phyloP scores from a whole-genome alignment of 2,888 invertebrate species.

The Eurois occulta region DNA sequence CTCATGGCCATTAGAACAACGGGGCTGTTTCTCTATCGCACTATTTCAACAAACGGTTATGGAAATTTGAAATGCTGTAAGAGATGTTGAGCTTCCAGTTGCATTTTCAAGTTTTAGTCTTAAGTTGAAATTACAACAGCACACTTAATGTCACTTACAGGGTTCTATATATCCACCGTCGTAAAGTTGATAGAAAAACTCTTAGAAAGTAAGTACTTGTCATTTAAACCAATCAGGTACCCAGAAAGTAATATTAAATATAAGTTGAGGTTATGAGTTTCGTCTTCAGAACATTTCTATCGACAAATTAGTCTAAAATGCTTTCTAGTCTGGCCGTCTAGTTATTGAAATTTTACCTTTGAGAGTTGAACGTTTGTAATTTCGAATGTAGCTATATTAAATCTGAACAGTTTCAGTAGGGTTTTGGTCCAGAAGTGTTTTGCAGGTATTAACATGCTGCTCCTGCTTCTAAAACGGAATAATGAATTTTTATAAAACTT shows the following conservation, averaged over 20 bases:
- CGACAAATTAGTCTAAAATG: conserved; percentile 45
- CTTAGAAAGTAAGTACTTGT: background rate
- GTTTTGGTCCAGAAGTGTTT: conserved; percentile 28
- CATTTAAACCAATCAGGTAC: conserved; percentile 14
- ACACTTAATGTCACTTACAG: too few relatives aligned
- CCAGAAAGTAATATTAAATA: conserved; percentile 31
- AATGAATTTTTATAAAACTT: background rate
- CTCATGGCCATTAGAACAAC: background rate
- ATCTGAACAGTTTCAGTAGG: conserved; percentile 20
- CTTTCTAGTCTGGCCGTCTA: conserved; percentile 29
- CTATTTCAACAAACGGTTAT: too few relatives aligned
- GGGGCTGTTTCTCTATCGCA: conserved; percentile 8
- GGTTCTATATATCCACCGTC: too few relatives aligned
- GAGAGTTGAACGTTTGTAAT: conserved; percentile 22
- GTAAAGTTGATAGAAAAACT: conserved; percentile 33
- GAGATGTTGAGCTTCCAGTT: too few relatives aligned
- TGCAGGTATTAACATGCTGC: conserved; percentile 26
- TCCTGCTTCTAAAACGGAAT: conserved; percentile 20
- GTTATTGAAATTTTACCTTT: conserved; percentile 51
- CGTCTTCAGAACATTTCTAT: conserved; percentile 33
- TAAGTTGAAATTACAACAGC: too few relatives aligned
- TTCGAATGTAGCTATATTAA: conserved; percentile 37
- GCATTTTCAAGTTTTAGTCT: too few relatives aligned
- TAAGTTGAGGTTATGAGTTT: conserved; percentile 26
- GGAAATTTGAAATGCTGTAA: too few relatives aligned